Conservation (phyloP, 2,113 vertebrate species). For the Heteronetta atricapilla region DNA sequence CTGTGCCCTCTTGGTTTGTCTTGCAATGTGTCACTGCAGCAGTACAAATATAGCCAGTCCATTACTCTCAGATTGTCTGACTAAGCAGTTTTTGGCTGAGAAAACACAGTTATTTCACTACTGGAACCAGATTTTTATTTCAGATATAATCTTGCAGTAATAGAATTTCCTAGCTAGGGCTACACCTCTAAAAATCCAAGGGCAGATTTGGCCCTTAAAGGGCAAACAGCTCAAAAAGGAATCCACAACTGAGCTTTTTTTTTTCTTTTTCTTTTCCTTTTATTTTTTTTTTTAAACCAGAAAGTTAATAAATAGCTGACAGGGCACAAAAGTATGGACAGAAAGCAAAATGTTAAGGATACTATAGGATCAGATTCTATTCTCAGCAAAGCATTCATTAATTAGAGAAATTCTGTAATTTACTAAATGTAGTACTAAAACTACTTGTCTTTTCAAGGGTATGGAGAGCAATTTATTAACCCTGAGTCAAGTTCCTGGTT, state of each 20-base stretch:
- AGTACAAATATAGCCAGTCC: not conserved
- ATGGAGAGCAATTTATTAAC: not conserved
- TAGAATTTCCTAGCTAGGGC: not conserved
- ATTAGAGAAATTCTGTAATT: not conserved
- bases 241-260: not conserved
- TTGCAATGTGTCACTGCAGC: not conserved
- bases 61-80: not conserved
- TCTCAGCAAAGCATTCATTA: not conserved
- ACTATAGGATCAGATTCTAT: not conserved
- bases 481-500: not conserved
- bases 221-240: not conserved
- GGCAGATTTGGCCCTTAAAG: not conserved
- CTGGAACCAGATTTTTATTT: not conserved
- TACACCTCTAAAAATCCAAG: not conserved
- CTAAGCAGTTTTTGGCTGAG: not conserved
- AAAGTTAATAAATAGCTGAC: not conserved
- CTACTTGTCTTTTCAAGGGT: not conserved
- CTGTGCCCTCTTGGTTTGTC: not conserved
- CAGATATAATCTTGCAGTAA: not conserved
- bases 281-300: not conserved
- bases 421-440: not conserved
- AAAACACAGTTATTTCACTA: not conserved
- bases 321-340: not conserved
- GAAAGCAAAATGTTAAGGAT: not conserved
- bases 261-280: not conserved